These are phyloP conservation scores for Aricia agestis DNA, from an alignment of 1,140 invertebrate species.

Conservation along the genomic window DNA sequence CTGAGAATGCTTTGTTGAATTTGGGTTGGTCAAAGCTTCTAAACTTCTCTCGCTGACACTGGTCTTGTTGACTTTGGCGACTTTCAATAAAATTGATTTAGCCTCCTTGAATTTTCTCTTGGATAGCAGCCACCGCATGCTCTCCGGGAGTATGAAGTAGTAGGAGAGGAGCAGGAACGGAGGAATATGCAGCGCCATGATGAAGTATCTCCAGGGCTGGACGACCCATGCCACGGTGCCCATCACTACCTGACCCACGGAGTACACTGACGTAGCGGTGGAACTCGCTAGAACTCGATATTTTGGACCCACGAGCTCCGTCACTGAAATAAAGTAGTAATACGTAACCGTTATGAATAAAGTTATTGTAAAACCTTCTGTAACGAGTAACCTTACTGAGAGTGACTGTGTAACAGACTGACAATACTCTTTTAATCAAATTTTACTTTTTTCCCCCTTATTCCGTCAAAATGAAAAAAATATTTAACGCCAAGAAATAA, in stretches of 20 bases:
- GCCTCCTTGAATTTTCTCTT: slow-evolving; percentile 81
- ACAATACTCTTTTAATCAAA: too few relatives aligned
- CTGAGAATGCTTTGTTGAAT: not conserved
- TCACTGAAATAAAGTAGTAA: slow-evolving; percentile 72
- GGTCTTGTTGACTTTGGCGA: slow-evolving; percentile 81
- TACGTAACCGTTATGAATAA: not conserved
- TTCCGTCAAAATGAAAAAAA: too few relatives aligned
- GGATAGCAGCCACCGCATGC: slow-evolving; percentile 84
- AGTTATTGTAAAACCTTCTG: too few relatives aligned
- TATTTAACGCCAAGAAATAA: not conserved
- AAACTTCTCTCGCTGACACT: slow-evolving; percentile 77
- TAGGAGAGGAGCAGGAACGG: slow-evolving; percentile 80
- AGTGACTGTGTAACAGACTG: too few relatives aligned
- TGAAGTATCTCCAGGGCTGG: slow-evolving; percentile 82
- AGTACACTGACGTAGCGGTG: slow-evolving; percentile 82
- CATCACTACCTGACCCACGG: slow-evolving; percentile 82
- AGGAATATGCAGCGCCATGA: slow-evolving; percentile 81
- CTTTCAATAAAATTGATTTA: slow-evolving; percentile 76
- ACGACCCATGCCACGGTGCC: slow-evolving; percentile 82
- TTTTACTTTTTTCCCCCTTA: too few relatives aligned
- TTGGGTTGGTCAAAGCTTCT: slow-evolving; percentile 49
- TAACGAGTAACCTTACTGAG: too few relatives aligned
- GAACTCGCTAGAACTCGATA: slow-evolving; percentile 83
- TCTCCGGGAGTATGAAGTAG: slow-evolving; percentile 80
- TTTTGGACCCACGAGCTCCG: slow-evolving; percentile 85